Conservation (phyloP, 2,113 vertebrate species). For the Nicator chloris region DNA sequence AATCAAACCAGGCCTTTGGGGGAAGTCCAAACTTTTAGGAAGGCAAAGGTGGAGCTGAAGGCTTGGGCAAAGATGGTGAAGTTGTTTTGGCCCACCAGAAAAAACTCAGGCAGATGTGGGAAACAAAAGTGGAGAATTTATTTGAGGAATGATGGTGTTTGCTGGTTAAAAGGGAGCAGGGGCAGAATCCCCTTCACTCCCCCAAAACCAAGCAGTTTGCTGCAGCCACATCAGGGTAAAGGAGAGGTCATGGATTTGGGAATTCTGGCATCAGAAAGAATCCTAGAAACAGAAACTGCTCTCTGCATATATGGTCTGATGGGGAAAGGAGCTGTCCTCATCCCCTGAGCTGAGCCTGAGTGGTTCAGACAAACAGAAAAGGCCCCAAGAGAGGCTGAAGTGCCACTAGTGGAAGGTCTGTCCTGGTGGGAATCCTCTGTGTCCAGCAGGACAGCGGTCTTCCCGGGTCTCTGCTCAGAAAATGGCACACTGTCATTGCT, state of each 20-base stretch:
- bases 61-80: not conserved
- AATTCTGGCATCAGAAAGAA: not conserved
- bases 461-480: not conserved
- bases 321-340: not conserved
- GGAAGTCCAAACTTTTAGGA: not conserved
- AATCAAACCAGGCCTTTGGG: not conserved
- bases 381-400: not conserved
- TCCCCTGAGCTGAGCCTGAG: not conserved
- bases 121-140: not conserved
- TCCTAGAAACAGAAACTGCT: not conserved
- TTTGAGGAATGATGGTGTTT: not conserved
- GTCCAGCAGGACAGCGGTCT: not conserved
- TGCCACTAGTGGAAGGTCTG: not conserved
- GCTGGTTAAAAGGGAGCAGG: not conserved
- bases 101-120: fast-evolving
- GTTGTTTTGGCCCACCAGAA: not conserved
- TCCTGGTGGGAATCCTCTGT: not conserved
- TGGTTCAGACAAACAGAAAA: not conserved
- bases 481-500: not conserved
- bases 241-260: not conserved
- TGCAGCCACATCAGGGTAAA: not conserved
- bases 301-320: not conserved
- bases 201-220: not conserved
- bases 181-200: not conserved
- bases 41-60: not conserved